phyloP scores from a whole-genome alignment of 2,888 invertebrate species.

The Branchellion lobata region DNA sequence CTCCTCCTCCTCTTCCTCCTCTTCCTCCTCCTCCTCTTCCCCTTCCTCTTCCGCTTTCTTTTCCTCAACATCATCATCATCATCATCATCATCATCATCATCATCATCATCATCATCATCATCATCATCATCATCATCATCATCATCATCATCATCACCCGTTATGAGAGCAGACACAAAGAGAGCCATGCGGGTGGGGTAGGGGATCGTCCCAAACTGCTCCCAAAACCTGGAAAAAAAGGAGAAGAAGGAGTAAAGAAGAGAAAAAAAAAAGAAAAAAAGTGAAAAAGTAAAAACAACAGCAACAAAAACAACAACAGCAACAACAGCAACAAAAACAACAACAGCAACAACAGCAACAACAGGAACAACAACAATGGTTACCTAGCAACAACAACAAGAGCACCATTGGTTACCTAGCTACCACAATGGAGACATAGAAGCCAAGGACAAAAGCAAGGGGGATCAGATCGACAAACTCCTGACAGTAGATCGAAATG shows the following conservation, averaged over 20 bases:
- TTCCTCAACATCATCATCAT: slow-evolving; percentile 6
- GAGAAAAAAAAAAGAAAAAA: too few relatives aligned
- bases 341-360: too few relatives aligned
- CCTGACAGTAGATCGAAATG: slow-evolving; percentile 79
- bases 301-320: too few relatives aligned
- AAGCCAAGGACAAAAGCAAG: slow-evolving; percentile 90
- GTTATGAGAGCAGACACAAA: slow-evolving; percentile 73
- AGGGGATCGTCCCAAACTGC: slow-evolving; percentile 72
- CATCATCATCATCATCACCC: slow-evolving; percentile 38
- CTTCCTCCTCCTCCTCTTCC: not conserved
- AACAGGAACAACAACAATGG: too few relatives aligned
- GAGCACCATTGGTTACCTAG: slow-evolving; percentile 70
- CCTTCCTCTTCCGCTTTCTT: too few relatives aligned
- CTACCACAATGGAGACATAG: slow-evolving; percentile 88
- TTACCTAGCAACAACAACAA: too few relatives aligned
- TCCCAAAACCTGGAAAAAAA: slow-evolving; percentile 67
- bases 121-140: not conserved
- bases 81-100: slow-evolving; percentile 19
- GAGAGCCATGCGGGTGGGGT: slow-evolving; percentile 71
- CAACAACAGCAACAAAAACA: too few relatives aligned
- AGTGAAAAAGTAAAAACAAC: too few relatives aligned
- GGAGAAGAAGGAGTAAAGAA: not conserved
- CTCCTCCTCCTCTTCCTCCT: not conserved
- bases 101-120: not conserved
- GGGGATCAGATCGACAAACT: slow-evolving; percentile 83